phyloP scores from a whole-genome alignment of 2,113 vertebrate species.

The Motacilla alba region DNA sequence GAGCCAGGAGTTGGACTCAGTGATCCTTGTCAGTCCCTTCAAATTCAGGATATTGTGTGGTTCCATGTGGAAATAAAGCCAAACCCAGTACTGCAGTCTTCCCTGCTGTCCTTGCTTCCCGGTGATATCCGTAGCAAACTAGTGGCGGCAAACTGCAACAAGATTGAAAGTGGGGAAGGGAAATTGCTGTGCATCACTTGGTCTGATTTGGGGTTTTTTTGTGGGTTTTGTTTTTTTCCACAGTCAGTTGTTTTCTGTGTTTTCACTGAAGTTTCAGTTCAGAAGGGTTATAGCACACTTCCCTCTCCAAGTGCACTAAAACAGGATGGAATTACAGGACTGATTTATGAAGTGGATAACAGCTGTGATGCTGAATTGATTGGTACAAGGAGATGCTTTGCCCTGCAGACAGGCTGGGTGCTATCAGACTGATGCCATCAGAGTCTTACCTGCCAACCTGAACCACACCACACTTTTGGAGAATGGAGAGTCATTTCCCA shows the following conservation, averaged over 20 bases:
- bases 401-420: neutral
- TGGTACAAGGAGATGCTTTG: neutral
- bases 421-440: neutral
- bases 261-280: neutral
- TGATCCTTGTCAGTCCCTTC: neutral
- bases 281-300: neutral
- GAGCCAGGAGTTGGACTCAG: neutral
- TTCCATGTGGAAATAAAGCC: neutral
- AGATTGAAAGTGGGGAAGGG: neutral
- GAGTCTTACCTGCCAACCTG: neutral
- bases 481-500: neutral
- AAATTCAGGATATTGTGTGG: neutral
- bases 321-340: neutral
- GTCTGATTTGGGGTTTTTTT: fast-evolving
- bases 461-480: fast-evolving
- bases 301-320: neutral
- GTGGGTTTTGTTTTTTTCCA: neutral
- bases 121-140: fast-evolving
- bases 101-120: neutral
- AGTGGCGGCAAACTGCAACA: neutral
- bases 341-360: neutral
- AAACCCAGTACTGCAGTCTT: no score
- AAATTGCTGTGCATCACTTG: neutral
- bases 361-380: neutral
- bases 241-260: fast-evolving